Base-by-base conservation (phyloP, 2,888 invertebrate species). In the Scaptomyza tumidula region DNA sequence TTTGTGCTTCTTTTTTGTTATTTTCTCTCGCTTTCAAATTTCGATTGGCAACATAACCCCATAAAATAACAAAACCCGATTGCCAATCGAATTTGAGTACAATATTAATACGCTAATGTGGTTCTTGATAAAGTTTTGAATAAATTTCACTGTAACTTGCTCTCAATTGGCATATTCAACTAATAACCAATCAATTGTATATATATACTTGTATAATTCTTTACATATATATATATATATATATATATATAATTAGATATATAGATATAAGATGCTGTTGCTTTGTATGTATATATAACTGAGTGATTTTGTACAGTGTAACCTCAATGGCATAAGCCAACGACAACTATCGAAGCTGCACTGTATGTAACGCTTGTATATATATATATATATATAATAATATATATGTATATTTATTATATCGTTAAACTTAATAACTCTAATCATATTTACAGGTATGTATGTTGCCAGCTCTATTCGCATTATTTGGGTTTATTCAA, bases 381-480 rank as follows among this genome's bases (percentile, higher is more conserved):
- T 59, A 24, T 69, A 66, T 63, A 57, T 50, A 67, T 69, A n/a
- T 41, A 43, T 56, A 68, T 58, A 68, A 71, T 37, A 65, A 49
- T 58, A 16, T 50, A 33, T 50, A 24, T 45, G 24, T 49, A 45
- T 65, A 56, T 35, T 35, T 46, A 44, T 53, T 54, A 67, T 62
- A 84, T 78, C 60, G 69, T 76, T 85, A 88, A 82, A 89, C 78
- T 85, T 83, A 83, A 81, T 86, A 71, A 77, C 58, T 73, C 77
- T 88, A 81, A 82, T 82, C 58, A 60, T 88, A 86, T 86, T 78
- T 89, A 90, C 90, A 90, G 84, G 78, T 86, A 73, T 75, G 79
- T n/a, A n/a, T 76, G 68, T 73, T 70, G 69, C 68, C 70, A 87
- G 73, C 74, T 67, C 58, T 71, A 54, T 75, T 50, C 53, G 68